Evolutionary conservation across 2,888 invertebrate genomes (phyloP).

Genomic region (Diabrotica balteata): DNA sequence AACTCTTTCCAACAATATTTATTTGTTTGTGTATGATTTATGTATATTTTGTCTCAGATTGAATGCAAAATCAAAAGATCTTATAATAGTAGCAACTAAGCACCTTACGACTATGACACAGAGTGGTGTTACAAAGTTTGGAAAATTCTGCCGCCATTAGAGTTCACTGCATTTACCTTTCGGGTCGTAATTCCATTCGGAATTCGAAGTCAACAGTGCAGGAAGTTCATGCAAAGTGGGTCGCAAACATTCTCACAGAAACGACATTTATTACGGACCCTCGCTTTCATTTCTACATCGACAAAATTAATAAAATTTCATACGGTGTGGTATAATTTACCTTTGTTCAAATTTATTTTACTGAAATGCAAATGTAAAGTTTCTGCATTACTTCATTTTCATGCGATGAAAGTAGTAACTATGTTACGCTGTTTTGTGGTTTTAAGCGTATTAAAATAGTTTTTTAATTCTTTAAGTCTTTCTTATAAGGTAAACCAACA

Average conservation of each 20-base stretch:
- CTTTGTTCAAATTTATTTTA: neutral
- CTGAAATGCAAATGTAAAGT: no score
- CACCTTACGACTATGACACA: neutral
- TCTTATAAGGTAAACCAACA: no score
- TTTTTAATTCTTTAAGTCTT: no score
- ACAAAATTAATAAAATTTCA: slow-evolving; percentile 17
- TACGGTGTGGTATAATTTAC: neutral
- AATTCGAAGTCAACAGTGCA: slow-evolving; percentile 14
- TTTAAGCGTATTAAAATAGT: no score
- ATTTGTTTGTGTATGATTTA: no score
- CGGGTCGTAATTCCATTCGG: slow-evolving; percentile 1
- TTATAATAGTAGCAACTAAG: neutral
- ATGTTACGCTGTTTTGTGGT: no score
- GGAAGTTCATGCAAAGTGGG: slow-evolving; percentile 19
- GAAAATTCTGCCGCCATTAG: neutral
- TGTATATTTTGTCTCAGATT: no score
- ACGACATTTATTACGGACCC: slow-evolving; percentile 3
- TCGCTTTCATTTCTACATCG: slow-evolving; percentile 4
- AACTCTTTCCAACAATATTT: no score
- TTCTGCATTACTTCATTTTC: no score
- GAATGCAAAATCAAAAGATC: no score
- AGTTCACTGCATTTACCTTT: slow-evolving; percentile 14
- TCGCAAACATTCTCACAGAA: slow-evolving; percentile 8
- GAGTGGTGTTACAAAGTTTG: neutral
- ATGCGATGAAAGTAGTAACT: no score